phyloP scores from a whole-genome alignment of 2,113 vertebrate genomes.

The Coptodon bakossiorum region DNA sequence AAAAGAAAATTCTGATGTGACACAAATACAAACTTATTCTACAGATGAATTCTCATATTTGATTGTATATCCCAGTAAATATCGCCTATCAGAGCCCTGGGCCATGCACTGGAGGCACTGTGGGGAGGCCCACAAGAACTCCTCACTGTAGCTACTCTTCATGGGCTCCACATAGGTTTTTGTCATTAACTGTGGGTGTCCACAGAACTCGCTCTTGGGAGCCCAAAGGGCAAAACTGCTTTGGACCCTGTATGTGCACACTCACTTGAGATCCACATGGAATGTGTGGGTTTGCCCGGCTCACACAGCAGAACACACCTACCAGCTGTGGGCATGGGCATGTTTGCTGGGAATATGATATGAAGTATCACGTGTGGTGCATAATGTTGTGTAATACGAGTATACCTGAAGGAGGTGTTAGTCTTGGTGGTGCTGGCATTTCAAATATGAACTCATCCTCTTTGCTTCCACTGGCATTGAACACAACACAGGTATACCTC shows the following conservation, averaged over 20 bases:
- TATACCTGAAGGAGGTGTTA: neutral
- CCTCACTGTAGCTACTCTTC: too few relatives aligned
- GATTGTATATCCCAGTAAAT: neutral
- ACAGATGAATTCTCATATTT: neutral
- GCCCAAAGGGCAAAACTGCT: too few relatives aligned
- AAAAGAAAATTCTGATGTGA: neutral
- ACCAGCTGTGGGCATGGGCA: too few relatives aligned
- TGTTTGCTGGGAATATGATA: neutral
- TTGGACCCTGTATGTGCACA: too few relatives aligned
- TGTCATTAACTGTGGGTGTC: too few relatives aligned
- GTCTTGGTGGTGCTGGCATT: rapidly evolving
- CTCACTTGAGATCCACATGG: too few relatives aligned
- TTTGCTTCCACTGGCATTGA: neutral
- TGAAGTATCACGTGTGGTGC: neutral
- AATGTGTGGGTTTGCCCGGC: too few relatives aligned
- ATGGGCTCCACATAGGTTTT: too few relatives aligned
- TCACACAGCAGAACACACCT: too few relatives aligned
- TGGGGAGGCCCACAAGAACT: too few relatives aligned
- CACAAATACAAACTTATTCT: neutral
- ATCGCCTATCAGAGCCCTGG: neutral
- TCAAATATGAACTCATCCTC: neutral
- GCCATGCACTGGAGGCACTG: too few relatives aligned
- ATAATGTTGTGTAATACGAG: rapidly evolving
- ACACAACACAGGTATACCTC: constrained; percentile 39
- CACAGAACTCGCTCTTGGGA: too few relatives aligned